Evolutionary conservation across 2,797 vertebrate species (phyloP).

Genomic region (Coccyzus lansbergi): DNA sequence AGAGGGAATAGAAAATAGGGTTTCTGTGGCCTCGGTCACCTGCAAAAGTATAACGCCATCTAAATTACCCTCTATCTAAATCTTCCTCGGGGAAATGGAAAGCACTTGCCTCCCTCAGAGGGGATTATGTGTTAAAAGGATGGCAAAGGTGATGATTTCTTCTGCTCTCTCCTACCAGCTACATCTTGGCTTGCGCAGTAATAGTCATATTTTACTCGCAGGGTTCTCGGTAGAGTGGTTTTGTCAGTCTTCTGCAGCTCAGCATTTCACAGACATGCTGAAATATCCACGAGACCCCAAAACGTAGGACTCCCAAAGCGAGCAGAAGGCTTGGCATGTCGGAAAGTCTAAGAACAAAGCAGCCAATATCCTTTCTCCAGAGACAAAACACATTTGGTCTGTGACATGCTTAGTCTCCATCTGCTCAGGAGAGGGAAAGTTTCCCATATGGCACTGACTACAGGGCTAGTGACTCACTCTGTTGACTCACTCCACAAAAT

Average conservation of each 20-base stretch:
- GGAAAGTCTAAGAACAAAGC: conserved; percentile 67
- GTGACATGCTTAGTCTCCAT: conserved; percentile 75
- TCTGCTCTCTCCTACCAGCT: background rate
- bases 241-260: background rate
- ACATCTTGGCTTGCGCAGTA: background rate
- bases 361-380: conserved; percentile 68
- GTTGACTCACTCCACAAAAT: conserved; percentile 55
- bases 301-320: background rate
- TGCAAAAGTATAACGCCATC: background rate
- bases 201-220: background rate
- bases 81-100: background rate
- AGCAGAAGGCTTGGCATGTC: conserved; percentile 70
- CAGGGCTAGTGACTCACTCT: conserved; percentile 55
- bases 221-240: background rate
- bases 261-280: background rate
- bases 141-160: background rate
- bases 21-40: background rate
- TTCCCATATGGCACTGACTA: conserved; percentile 68
- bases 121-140: background rate
- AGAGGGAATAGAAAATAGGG: background rate
- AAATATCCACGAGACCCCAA: conserved; percentile 28
- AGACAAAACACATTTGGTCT: conserved; percentile 78
- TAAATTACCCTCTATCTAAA: background rate
- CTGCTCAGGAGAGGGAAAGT: conserved; percentile 71
- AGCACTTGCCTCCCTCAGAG: background rate